Conservation (phyloP, 2,888 invertebrate genomes). For the Parochlus steinenii region DNA sequence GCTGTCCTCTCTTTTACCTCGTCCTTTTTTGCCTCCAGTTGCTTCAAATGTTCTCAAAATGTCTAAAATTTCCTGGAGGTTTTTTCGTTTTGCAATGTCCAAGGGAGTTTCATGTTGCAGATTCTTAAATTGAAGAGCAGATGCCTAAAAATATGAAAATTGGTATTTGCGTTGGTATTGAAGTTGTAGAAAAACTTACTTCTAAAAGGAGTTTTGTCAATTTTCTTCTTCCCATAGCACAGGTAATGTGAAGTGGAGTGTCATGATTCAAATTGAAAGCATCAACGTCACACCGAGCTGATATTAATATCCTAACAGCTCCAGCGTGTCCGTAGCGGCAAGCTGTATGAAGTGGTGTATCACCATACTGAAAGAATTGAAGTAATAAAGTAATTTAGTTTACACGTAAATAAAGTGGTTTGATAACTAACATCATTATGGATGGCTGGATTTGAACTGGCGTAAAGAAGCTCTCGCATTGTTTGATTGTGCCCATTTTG, state of each 20-base stretch:
- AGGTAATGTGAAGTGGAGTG: conserved; percentile 82
- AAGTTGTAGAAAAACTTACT: too few relatives aligned
- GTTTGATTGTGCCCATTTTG: conserved; percentile 96
- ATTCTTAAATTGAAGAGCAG: conserved; percentile 40
- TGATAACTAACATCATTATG: conserved; percentile 65
- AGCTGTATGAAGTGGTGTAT: conserved; percentile 86
- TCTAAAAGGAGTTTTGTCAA: conserved; percentile 79
- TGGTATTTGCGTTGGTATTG: too few relatives aligned
- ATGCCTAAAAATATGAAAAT: too few relatives aligned
- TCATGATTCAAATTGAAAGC: conserved; percentile 94
- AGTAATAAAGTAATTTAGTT: neutral
- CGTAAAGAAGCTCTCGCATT: conserved; percentile 70
- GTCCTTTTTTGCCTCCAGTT: conserved; percentile 29
- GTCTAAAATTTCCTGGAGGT: conserved; percentile 63
- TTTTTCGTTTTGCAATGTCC: conserved; percentile 80
- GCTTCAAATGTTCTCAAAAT: conserved; percentile 45
- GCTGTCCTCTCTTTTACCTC: conserved; percentile 25
- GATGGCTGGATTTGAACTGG: conserved; percentile 72
- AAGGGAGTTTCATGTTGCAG: conserved; percentile 61
- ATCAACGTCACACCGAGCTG: conserved; percentile 70
- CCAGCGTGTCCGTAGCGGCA: conserved; percentile 94
- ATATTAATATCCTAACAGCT: conserved; percentile 82
- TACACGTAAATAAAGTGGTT: neutral
- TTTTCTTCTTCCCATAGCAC: conserved; percentile 85
- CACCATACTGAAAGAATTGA: conserved; percentile 61